Base-by-base conservation (phyloP, 1,140 invertebrate genomes). In the Chrysomallon squamiferum region DNA sequence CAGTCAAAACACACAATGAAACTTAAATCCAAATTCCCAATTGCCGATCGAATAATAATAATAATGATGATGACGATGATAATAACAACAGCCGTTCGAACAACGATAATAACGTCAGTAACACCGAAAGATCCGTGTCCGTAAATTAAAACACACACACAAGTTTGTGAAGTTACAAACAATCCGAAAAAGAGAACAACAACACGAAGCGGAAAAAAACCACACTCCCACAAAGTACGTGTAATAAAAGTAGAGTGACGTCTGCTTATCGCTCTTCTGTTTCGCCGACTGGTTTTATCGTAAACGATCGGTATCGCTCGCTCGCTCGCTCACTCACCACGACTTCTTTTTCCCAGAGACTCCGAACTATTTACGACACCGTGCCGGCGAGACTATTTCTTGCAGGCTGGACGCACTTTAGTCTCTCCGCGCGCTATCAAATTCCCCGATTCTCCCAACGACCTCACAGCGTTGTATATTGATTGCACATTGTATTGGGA, bases 291-390 rank as follows among this genome's bases (percentile, higher is more conserved):
- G 35, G 35, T 5, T 38, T 38, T 38, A 38, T 38, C 35, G 35
- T 38, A 38, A 38, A 38, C 35, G 35, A 38, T 38, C 35, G 35
- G 35, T 38, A 38, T 38, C 35, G 35, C 35, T 38, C 35, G n/a
- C n/a, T n/a, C n/a, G n/a, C n/a, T n/a, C n/a, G n/a, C n/a, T n/a
- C n/a, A n/a, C 50, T 54, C 50, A 20, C 50, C 22, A 15, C 25
- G 50, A 30, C 22, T 27, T 27, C 29, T 30, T 30, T 54, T 47
- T 18, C n/a, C 22, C 29, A 54, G 29, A 22, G 50, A 54, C 50
- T 30, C 18, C 29, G 50, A 54, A 22, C 50, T 54, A 54, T 54
- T 54, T 54, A 54, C 50, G 50, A 54, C 50, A 54, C 50, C 50
- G 50, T 20, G 50, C 22, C 22, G 25, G 25, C 50, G 35, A 38